phyloP scores from a whole-genome alignment of 2,113 vertebrate genomes.

The Sphyrna mokarran region DNA sequence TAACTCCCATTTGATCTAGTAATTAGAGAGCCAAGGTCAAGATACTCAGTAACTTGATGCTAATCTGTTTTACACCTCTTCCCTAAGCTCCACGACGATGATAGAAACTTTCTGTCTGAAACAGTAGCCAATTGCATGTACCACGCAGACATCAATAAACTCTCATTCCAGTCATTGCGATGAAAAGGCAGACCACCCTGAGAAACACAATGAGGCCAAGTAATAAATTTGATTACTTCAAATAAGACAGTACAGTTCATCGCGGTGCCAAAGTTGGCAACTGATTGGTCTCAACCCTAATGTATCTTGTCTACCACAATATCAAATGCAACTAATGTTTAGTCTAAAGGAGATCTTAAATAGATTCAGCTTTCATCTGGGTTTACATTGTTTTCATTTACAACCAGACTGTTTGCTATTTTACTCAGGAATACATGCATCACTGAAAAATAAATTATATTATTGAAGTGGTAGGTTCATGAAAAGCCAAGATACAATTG shows the following conservation, averaged over 20 bases:
- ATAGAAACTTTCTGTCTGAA: background rate
- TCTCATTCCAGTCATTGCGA: background rate
- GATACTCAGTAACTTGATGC: background rate
- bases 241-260: background rate
- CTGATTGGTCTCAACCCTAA: background rate
- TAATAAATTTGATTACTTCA: background rate
- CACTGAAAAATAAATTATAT: background rate
- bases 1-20: background rate
- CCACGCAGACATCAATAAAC: background rate
- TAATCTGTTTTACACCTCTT: background rate
- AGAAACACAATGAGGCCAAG: background rate
- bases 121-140: background rate
- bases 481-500: conserved; percentile 25
- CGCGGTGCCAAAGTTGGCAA: conserved; percentile 1
- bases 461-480: background rate
- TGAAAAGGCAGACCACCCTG: background rate
- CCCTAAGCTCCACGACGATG: background rate
- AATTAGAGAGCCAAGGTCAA: background rate
- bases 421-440: background rate
- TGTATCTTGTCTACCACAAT: background rate
- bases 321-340: background rate
- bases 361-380: conserved; percentile 11
- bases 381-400: background rate
- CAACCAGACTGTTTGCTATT: background rate
- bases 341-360: conserved; percentile 13